Conservation (phyloP, 2,113 vertebrate genomes). For the Capreolus pygargus region DNA sequence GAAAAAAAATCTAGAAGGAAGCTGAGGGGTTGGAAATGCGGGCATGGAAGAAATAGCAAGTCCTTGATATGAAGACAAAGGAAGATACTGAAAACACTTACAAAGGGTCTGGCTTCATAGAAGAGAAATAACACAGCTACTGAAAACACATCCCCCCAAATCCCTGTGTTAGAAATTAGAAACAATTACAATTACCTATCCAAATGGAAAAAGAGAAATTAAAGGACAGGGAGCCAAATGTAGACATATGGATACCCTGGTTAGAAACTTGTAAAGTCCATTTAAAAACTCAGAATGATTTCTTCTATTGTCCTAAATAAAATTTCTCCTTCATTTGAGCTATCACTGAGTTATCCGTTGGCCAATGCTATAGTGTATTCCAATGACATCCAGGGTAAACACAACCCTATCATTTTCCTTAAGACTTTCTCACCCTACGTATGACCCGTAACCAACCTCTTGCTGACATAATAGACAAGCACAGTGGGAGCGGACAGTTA, state of each 20-base stretch:
- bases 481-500: neutral
- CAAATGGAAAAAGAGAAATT: neutral
- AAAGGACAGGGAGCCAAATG: neutral
- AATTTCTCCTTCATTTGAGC: neutral
- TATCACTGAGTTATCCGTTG: neutral
- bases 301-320: neutral
- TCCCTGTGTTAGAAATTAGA: neutral
- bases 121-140: neutral
- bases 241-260: neutral
- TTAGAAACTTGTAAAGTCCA: neutral
- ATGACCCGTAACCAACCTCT: neutral
- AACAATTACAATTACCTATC: neutral
- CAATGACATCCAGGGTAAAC: neutral
- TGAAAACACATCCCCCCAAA: neutral
- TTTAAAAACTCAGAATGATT: neutral
- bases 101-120: neutral
- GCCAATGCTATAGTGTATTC: fast-evolving
- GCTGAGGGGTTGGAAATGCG: neutral
- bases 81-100: neutral
- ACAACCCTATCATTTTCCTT: neutral
- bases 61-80: neutral
- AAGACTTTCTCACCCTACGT: neutral
- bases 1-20: neutral
- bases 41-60: neutral
- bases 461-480: too few relatives aligned